These are phyloP conservation scores for Aphidius colemani DNA, from an alignment of 2,888 invertebrate genomes.

Conservation along the genomic window DNA sequence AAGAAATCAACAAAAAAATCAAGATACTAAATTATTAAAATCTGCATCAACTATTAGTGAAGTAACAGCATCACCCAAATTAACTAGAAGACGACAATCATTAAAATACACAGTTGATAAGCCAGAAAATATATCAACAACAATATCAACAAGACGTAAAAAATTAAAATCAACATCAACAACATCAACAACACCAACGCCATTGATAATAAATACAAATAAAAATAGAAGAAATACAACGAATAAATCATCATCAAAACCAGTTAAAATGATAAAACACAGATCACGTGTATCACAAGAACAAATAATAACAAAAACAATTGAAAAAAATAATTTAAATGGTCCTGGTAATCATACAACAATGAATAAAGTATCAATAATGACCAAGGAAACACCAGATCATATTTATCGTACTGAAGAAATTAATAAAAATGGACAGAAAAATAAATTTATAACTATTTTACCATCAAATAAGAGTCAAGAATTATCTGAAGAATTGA, in stretches of 20 bases:
- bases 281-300: constrained; percentile 45
- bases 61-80: constrained; percentile 6
- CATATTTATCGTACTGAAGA: constrained; percentile 42
- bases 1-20: neutral
- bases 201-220: neutral
- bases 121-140: neutral
- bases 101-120: neutral
- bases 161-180: too few species aligned
- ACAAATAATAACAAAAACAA: constrained; percentile 43
- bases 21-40: neutral
- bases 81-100: neutral
- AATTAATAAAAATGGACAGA: constrained; percentile 42
- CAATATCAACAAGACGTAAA: neutral
- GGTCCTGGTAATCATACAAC: constrained; percentile 31
- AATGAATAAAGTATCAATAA: constrained; percentile 39
- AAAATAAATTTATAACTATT: constrained; percentile 40
- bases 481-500: constrained; percentile 19
- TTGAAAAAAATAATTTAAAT: constrained; percentile 10
- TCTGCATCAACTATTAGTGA: constrained; percentile 6
- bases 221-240: constrained; percentile 19
- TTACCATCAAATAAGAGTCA: constrained; percentile 36
- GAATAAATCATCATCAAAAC: neutral
- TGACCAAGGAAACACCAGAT: constrained; percentile 43
- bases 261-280: constrained; percentile 39
- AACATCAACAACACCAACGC: constrained; percentile 22